Evolutionary conservation across 2,113 vertebrate species (phyloP).

Genomic region (Daboia siamensis): DNA sequence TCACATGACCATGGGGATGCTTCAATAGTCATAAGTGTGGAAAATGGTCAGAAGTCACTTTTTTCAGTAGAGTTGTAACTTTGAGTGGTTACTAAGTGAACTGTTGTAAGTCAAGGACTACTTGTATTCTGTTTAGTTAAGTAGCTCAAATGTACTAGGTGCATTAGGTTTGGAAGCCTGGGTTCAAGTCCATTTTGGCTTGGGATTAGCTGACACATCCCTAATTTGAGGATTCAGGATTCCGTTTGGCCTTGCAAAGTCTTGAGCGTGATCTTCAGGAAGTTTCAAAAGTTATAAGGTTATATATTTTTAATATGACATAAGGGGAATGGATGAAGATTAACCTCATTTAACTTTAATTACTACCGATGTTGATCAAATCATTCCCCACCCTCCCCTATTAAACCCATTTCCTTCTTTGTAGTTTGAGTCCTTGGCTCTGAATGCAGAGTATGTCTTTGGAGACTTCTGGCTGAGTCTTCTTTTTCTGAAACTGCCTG

Average conservation of each 20-base stretch:
- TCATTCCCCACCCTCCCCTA: not conserved
- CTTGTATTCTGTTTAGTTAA: not conserved
- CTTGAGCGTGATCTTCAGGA: no score
- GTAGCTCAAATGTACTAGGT: not conserved
- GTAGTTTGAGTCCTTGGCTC: not conserved
- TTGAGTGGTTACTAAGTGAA: not conserved
- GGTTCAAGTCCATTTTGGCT: not conserved
- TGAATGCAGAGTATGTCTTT: not conserved
- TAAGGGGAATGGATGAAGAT: not conserved
- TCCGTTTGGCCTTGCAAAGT: no score
- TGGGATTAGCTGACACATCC: not conserved
- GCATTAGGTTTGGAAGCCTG: not conserved
- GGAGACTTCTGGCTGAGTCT: not conserved
- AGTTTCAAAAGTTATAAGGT: no score
- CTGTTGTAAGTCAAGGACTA: not conserved
- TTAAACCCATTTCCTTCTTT: not conserved
- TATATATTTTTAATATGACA: no score
- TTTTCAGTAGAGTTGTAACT: not conserved
- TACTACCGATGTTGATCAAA: not conserved
- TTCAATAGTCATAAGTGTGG: not conserved
- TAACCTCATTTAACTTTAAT: not conserved
- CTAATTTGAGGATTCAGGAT: no score
- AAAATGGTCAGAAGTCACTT: not conserved
- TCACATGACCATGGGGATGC: not conserved
- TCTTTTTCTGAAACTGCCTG: not conserved